Conservation (phyloP, 2,888 invertebrate species). For the Entomobrya proxima region DNA sequence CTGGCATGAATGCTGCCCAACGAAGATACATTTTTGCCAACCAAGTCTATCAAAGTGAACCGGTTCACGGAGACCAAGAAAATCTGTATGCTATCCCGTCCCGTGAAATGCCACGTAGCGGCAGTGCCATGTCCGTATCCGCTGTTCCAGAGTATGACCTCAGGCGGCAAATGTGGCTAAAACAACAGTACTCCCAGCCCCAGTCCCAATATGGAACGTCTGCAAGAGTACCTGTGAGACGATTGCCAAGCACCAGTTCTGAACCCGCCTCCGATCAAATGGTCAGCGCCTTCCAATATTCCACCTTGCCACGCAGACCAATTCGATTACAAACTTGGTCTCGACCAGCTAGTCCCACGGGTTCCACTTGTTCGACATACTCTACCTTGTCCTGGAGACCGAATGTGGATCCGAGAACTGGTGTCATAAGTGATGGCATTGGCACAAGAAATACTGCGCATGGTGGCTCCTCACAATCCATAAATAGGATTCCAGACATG, state of each 20-base stretch:
- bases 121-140: slow-evolving; percentile 55
- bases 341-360: slow-evolving; percentile 52
- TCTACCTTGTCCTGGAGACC: slow-evolving; percentile 61
- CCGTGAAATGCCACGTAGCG: slow-evolving; percentile 9
- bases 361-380: slow-evolving; percentile 51
- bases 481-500: slow-evolving; percentile 46
- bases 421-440: slow-evolving; percentile 40
- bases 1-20: slow-evolving; percentile 36
- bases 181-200: slow-evolving; percentile 38
- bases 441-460: slow-evolving; percentile 35
- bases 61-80: background rate
- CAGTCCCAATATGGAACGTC: slow-evolving; percentile 38
- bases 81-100: slow-evolving; percentile 37
- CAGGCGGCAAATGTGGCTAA: slow-evolving; percentile 42
- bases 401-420: slow-evolving; percentile 22
- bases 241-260: slow-evolving; percentile 50
- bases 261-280: slow-evolving; percentile 33
- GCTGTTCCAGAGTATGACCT: slow-evolving; percentile 46
- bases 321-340: slow-evolving; percentile 48
- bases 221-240: background rate
- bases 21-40: slow-evolving; percentile 51
- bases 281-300: slow-evolving; percentile 12
- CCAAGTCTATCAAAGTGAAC: slow-evolving; percentile 21
- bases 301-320: slow-evolving; percentile 51
- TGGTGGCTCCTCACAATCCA: slow-evolving; percentile 46